These are phyloP conservation scores for Melanargia galathea DNA, from an alignment of 2,888 invertebrate genomes.

Conservation along the genomic window DNA sequence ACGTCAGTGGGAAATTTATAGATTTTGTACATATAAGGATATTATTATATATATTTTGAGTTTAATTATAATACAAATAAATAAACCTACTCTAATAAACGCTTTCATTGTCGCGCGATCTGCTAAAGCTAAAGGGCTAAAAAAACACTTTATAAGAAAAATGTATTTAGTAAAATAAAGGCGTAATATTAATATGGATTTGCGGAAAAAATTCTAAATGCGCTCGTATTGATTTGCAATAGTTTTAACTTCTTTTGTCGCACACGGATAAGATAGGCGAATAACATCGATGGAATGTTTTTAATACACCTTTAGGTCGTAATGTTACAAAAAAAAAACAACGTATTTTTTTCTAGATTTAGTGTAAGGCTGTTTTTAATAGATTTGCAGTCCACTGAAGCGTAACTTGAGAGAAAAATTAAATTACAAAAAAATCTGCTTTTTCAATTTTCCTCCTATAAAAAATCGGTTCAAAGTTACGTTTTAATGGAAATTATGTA, in stretches of 20 bases:
- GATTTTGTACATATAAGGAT: neutral
- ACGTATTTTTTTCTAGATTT: neutral
- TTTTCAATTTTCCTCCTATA: neutral
- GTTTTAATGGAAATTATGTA: slow-evolving; percentile 14
- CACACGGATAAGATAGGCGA: slow-evolving; percentile 6
- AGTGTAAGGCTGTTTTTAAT: slow-evolving; percentile 7
- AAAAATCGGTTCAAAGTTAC: slow-evolving; percentile 12
- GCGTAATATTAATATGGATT: neutral
- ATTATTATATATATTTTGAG: neutral
- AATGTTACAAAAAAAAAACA: slow-evolving; percentile 2
- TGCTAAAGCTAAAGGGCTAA: neutral
- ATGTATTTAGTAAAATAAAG: neutral
- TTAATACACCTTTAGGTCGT: slow-evolving; percentile 7
- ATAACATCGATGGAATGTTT: slow-evolving; percentile 5
- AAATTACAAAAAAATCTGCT: neutral
- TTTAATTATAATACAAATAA: slow-evolving; percentile 7
- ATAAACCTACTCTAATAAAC: slow-evolving; percentile 11
- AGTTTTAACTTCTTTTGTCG: slow-evolving; percentile 14
- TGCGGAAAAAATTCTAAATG: too few species aligned
- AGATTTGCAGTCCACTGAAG: slow-evolving; percentile 5
- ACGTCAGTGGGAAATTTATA: neutral
- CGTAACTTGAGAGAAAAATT: slow-evolving; percentile 1
- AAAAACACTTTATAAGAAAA: neutral
- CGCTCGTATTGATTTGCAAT: slow-evolving; percentile 1
- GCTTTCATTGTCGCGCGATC: neutral